Evolutionary conservation across 2,888 invertebrate species (phyloP).

Genomic region (Drosophila eohydei): DNA sequence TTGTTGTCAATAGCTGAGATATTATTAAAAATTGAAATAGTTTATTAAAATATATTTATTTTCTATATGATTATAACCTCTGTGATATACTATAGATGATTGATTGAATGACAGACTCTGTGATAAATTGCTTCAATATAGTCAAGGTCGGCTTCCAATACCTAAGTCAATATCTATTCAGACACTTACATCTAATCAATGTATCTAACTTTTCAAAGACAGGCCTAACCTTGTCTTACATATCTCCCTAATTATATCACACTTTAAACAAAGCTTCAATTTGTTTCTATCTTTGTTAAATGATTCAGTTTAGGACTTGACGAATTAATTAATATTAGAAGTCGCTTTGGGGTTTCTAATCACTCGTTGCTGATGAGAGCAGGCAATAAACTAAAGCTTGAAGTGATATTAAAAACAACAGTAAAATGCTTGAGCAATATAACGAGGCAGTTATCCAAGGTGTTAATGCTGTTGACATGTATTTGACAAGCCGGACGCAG

Average conservation of each 20-base stretch:
- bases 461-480: conserved; percentile 58
- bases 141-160: too few species aligned
- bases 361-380: conserved; percentile 11
- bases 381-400: background rate
- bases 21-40: too few species aligned
- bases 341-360: conserved; percentile 10
- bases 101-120: too few species aligned
- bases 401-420: conserved; percentile 1
- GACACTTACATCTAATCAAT: background rate
- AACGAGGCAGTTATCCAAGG: conserved; percentile 47
- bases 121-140: too few species aligned
- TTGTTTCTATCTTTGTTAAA: background rate
- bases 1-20: too few species aligned
- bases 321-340: conserved; percentile 21
- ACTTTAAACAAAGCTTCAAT: background rate
- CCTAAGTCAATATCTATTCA: background rate
- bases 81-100: too few species aligned
- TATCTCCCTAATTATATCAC: background rate
- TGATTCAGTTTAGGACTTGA: conserved; percentile 19
- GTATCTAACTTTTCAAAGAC: background rate
- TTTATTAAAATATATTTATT: too few species aligned
- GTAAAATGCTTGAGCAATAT: conserved; percentile 45
- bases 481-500: conserved; percentile 15
- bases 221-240: conserved; percentile 2
- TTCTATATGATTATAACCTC: too few species aligned